Evolutionary conservation across 2,888 invertebrate species (phyloP).

Genomic region (Helleia helle): DNA sequence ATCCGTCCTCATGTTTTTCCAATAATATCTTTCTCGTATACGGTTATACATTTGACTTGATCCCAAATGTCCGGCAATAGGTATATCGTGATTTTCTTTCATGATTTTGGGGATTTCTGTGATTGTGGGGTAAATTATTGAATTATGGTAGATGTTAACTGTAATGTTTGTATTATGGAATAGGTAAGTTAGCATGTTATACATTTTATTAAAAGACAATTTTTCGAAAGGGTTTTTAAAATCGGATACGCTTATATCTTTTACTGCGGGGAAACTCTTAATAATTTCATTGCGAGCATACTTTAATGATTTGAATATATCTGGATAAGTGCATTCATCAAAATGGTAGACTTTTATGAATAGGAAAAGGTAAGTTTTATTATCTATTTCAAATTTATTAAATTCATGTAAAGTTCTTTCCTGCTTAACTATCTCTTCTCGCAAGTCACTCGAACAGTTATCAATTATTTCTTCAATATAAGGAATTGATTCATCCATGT

Average conservation of each 20-base stretch:
- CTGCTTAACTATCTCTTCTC: neutral
- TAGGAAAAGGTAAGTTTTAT: neutral
- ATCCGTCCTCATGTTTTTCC: neutral
- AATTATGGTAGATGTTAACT: conserved; percentile 20
- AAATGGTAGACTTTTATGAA: neutral
- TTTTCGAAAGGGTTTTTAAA: conserved; percentile 14
- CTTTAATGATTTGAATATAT: neutral
- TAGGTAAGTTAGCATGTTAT: conserved; percentile 19
- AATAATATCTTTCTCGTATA: neutral
- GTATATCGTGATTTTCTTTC: conserved; percentile 1
- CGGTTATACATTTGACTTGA: neutral
- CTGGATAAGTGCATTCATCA: neutral
- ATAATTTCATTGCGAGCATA: neutral
- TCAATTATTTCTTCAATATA: neutral
- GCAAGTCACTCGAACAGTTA: neutral
- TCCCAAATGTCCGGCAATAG: neutral
- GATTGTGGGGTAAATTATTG: neutral
- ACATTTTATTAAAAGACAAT: conserved; percentile 19
- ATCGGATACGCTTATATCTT: conserved; percentile 11
- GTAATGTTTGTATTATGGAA: conserved; percentile 22
- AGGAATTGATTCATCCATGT: neutral
- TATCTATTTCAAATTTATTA: neutral
- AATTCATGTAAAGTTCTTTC: neutral
- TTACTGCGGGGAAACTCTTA: neutral
- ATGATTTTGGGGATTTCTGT: conserved; percentile 1